A percentile compares a stretch with the other conserved stretches of the same genome.
phyloP scores from a whole-genome alignment of 1,140 invertebrate genomes.

The Drosophila teissieri region DNA sequence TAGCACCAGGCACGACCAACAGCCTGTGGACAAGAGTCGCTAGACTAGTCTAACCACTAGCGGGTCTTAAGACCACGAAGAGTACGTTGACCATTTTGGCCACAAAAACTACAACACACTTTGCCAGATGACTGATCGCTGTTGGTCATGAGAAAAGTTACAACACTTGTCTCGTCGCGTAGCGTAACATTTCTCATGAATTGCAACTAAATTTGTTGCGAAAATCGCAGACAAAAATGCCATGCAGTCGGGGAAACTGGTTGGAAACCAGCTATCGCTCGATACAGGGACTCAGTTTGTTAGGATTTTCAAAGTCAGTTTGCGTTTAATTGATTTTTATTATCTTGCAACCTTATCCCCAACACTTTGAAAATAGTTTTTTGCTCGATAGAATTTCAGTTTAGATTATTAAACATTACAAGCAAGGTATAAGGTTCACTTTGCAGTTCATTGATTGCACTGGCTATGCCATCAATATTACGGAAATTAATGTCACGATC shows the following conservation, averaged over 20 bases:
- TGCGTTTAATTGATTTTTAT: too few species aligned
- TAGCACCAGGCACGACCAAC: slow-evolving; percentile 16
- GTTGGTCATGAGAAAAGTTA: slow-evolving; percentile 74
- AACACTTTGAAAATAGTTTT: background rate
- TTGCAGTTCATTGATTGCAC: too few species aligned
- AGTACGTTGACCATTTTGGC: slow-evolving; percentile 78
- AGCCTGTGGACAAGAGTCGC: slow-evolving; percentile 41
- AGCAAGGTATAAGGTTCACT: too few species aligned
- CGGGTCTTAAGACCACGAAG: slow-evolving; percentile 18
- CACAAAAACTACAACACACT: slow-evolving; percentile 30
- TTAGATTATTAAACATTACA: too few species aligned
- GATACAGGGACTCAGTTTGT: slow-evolving; percentile 11
- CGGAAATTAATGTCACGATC: slow-evolving; percentile 47
- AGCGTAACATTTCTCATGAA: slow-evolving; percentile 72
- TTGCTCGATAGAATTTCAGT: too few species aligned
- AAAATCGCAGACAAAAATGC: slow-evolving; percentile 44
- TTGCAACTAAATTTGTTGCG: slow-evolving; percentile 78
- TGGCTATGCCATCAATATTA: background rate
- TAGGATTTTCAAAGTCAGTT: background rate
- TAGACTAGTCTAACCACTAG: slow-evolving; percentile 68
- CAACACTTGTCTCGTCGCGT: slow-evolving; percentile 65
- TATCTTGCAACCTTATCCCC: background rate
- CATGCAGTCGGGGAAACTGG: slow-evolving; percentile 37
- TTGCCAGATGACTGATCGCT: slow-evolving; percentile 34
- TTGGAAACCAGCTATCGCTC: slow-evolving; percentile 18